Evolutionary conservation across 2,113 vertebrate species (phyloP).

Genomic region (Melanerpes formicivorus): DNA sequence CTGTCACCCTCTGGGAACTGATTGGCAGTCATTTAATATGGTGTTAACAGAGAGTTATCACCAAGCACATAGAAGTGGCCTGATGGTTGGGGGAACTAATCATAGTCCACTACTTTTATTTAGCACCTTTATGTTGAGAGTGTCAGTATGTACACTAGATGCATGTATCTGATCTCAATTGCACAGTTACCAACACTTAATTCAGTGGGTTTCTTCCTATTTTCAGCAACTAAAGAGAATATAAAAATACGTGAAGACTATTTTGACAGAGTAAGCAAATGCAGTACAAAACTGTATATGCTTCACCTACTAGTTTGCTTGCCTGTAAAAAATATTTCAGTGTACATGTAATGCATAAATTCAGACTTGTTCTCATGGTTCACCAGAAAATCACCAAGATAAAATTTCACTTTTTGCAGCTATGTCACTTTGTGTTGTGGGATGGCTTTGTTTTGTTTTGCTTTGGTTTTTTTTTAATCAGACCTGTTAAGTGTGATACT

Average conservation of each 20-base stretch:
- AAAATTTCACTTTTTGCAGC: neutral
- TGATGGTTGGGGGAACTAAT: slow-evolving; percentile 31
- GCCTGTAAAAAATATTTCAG: neutral
- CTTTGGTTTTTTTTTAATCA: neutral
- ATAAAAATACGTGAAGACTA: neutral
- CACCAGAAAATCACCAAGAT: neutral
- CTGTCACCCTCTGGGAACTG: neutral
- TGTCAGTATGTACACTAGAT: neutral
- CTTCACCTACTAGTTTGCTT: neutral
- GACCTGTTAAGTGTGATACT: neutral
- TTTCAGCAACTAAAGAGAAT: neutral
- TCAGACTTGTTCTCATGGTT: neutral
- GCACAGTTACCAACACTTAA: neutral
- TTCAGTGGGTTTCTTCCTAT: neutral
- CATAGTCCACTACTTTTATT: slow-evolving; percentile 1
- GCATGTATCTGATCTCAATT: neutral
- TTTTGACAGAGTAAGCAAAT: neutral
- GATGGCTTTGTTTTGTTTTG: too few species aligned
- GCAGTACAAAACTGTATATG: neutral
- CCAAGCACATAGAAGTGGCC: neutral
- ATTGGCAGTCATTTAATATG: slow-evolving; percentile 31
- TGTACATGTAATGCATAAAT: neutral
- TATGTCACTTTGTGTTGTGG: neutral
- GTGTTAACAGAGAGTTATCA: slow-evolving; percentile 32
- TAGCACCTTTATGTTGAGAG: neutral